A percentile compares a stretch with the other conserved stretches of the same genome.
These are phyloP conservation scores for Trachelus tabidus DNA, from an alignment of 2,888 invertebrate species.

Conservation along the genomic window DNA sequence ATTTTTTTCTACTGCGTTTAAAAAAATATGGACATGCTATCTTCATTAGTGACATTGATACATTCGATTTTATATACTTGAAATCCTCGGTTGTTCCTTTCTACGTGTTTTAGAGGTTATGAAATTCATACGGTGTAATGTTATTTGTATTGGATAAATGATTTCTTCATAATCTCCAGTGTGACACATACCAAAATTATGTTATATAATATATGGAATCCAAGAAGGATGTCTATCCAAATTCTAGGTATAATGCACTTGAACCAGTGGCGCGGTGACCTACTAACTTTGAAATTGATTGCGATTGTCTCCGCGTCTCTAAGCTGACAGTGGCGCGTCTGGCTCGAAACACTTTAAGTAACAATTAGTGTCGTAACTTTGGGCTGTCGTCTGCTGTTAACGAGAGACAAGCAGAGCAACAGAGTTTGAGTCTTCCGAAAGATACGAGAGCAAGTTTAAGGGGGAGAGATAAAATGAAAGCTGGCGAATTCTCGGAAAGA, in stretches of 20 bases:
- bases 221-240: slow-evolving; percentile 38
- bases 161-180: not conserved
- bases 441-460: not conserved
- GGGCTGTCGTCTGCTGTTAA: not conserved
- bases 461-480: not conserved
- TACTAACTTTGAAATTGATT: slow-evolving; percentile 8
- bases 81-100: not conserved
- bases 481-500: not conserved
- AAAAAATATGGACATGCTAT: not conserved
- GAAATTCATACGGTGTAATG: too few species aligned
- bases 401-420: not conserved
- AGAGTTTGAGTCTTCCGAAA: not conserved
- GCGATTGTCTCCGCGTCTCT: not conserved
- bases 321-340: not conserved
- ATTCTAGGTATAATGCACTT: slow-evolving; percentile 35
- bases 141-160: too few species aligned
- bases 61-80: not conserved
- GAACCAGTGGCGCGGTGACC: slow-evolving; percentile 32
- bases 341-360: not conserved
- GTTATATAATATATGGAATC: slow-evolving; percentile 10
- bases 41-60: not conserved
- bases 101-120: not conserved
- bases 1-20: too few species aligned
- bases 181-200: not conserved
- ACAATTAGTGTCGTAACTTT: not conserved